Evolutionary conservation across 2,888 invertebrate species (phyloP), one percentile per base, ranked within the genome.

Genomic region (Bedellia somnulentella): DNA sequence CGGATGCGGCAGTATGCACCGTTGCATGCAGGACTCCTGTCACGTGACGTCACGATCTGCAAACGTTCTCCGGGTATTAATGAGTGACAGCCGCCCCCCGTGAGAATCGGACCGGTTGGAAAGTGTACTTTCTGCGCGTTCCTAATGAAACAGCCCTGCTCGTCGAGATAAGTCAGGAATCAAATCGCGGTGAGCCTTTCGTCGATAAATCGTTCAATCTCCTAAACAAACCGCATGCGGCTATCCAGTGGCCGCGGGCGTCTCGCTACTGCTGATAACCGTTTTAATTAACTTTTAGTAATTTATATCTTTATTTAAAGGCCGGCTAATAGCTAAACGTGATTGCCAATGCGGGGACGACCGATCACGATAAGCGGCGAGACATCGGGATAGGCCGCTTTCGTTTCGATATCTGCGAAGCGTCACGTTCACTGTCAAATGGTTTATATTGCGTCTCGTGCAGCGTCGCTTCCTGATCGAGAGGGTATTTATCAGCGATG

Each of bases 281-380:
- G 52, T 57, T 68, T 68, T 73, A 73, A 71, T 71, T 67, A 70
- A 66, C 54, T 66, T 70, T 66, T 62, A 52, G 58, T 63, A 62
- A 68, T 67, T 68, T 68, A 73, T 71, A 67, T 67, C 67, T 71
- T 59, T 64, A 71, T 70, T 66, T 63, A 53, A 57, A 46, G 53
- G 49, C 37, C 38, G 42, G 48, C 51, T 61, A 63, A 62, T 59
- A 56, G 63, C 39, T 36, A 46, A 44, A 42, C 57, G 52, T 58
- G 66, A 67, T 68, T 62, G 63, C 52, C 55, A 60, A 57, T 54
- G 47, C 44, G 42, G 47, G 44, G 43, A 43, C 40, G 46, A 47
- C 37, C 46, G 53, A 63, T 64, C 62, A 53, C 52, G 64, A 63
- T 59, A 56, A 40, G 42, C 35, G 38, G 32, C 37, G 44, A 46